Conservation (phyloP, 2,113 vertebrate species). For the Bos indicus region DNA sequence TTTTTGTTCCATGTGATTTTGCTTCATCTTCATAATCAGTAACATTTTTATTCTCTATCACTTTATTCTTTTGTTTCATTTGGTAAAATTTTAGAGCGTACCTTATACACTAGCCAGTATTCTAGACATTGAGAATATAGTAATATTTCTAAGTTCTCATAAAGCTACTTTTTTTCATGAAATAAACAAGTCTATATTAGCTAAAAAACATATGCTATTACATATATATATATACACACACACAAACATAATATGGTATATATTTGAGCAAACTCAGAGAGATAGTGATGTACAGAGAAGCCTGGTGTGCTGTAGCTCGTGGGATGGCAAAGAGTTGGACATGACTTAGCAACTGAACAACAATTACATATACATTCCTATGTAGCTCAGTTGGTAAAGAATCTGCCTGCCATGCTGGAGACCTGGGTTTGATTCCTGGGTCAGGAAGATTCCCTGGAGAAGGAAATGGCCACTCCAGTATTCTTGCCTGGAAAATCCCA, state of each 20-base stretch:
- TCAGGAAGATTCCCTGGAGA: neutral
- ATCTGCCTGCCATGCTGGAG: neutral
- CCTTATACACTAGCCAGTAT: neutral
- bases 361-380: neutral
- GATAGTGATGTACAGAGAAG: neutral
- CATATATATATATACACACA: neutral
- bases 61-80: neutral
- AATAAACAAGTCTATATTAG: neutral
- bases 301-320: neutral
- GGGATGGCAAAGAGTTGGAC: fast-evolving
- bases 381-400: neutral
- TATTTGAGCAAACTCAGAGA: neutral
- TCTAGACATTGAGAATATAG: neutral
- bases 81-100: neutral
- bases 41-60: neutral
- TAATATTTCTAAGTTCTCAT: neutral
- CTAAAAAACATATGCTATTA: neutral
- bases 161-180: neutral
- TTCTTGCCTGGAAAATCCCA: neutral
- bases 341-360: neutral
- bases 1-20: neutral
- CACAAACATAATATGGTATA: neutral
- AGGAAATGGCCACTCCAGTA: neutral
- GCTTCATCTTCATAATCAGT: neutral
- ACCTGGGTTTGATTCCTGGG: neutral